Conservation (phyloP, 2,113 vertebrate genomes). For the human region DNA sequence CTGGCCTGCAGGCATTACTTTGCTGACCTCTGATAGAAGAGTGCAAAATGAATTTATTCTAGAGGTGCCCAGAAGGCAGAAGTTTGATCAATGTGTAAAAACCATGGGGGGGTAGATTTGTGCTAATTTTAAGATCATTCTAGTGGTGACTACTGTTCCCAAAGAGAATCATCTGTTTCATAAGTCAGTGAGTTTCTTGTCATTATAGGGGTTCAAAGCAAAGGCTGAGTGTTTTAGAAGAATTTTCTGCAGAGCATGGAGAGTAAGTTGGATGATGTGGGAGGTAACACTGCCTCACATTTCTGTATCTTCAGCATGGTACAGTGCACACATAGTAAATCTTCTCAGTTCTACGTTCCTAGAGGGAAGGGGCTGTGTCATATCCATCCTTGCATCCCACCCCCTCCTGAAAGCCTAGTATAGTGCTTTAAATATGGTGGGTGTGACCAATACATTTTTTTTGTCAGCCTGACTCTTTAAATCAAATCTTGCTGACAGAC, state of each 20-base stretch:
- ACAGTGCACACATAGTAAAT: background rate
- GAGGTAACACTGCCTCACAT: background rate
- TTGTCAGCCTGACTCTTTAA: slow-evolving; percentile 8
- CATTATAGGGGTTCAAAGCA: background rate
- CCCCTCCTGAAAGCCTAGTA: background rate
- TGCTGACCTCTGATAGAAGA: background rate
- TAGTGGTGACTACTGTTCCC: background rate
- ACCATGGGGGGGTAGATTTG: background rate
- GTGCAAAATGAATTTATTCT: background rate
- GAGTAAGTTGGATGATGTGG: background rate
- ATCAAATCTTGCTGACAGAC: slow-evolving; percentile 36
- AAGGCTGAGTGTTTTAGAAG: background rate
- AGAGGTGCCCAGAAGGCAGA: background rate
- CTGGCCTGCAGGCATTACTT: background rate
- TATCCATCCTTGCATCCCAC: too few species aligned
- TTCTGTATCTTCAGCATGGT: background rate
- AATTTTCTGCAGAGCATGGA: background rate
- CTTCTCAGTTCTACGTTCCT: background rate
- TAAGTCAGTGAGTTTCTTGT: background rate
- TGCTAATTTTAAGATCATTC: slow-evolving; percentile 26
- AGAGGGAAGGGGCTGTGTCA: background rate
- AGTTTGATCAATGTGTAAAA: background rate
- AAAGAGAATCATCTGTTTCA: background rate
- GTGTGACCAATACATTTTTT: background rate
- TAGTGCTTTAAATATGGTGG: background rate